Evolutionary conservation across 2,797 vertebrate genomes (phyloP).

Genomic region (Mycteria americana): DNA sequence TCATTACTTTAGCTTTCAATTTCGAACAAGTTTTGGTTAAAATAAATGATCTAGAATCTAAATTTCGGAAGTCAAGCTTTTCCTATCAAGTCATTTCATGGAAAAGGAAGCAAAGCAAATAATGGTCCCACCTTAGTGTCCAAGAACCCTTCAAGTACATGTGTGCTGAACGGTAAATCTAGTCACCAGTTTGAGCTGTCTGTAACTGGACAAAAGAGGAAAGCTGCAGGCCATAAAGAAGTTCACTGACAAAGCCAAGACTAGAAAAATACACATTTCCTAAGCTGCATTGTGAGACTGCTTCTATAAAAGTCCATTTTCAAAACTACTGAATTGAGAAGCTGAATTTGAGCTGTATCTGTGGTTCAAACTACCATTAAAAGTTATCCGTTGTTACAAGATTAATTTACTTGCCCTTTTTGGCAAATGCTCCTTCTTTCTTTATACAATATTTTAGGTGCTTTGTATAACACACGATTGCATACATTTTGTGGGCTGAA

Average conservation of each 20-base stretch:
- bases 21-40: background rate
- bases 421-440: background rate
- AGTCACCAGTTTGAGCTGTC: background rate
- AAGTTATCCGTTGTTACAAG: background rate
- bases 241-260: background rate
- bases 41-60: background rate
- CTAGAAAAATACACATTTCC: background rate
- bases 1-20: background rate
- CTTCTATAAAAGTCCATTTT: background rate
- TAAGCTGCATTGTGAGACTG: background rate
- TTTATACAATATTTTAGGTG: background rate
- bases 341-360: background rate
- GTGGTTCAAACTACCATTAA: background rate
- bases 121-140: background rate
- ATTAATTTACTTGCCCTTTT: background rate
- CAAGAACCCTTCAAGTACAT: background rate
- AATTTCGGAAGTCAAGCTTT: background rate
- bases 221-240: background rate
- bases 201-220: background rate
- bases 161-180: rapidly evolving
- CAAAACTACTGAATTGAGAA: background rate
- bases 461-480: background rate
- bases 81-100: background rate
- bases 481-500: background rate
- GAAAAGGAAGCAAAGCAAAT: background rate